A percentile compares a stretch with the other conserved stretches of the same genome.
Conservation (phyloP, 1,140 invertebrate genomes). For the Drosophila triauraria region DNA sequence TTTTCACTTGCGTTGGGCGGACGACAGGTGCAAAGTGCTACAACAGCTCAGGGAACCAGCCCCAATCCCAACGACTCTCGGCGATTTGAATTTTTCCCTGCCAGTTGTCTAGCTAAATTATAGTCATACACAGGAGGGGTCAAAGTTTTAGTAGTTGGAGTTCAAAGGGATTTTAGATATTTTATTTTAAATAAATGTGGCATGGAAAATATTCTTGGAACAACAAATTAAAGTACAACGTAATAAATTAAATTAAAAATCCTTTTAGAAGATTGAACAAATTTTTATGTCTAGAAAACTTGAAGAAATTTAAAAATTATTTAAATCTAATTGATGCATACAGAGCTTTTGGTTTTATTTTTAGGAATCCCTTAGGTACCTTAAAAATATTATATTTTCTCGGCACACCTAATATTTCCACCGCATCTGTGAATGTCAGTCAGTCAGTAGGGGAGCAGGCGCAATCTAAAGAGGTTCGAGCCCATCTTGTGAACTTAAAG, state of each 20-base stretch:
- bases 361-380: neutral
- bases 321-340: too few species aligned
- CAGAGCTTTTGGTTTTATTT: too few species aligned
- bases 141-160: neutral
- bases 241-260: neutral
- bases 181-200: neutral
- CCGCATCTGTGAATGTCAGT: conserved; percentile 1
- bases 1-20: conserved; percentile 78
- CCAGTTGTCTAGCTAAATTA: conserved; percentile 62
- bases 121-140: conserved; percentile 27
- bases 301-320: too few species aligned
- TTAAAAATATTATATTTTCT: neutral
- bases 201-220: neutral
- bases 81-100: conserved; percentile 79
- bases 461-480: conserved; percentile 6
- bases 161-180: too few species aligned
- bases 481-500: conserved; percentile 15
- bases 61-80: conserved; percentile 24
- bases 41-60: conserved; percentile 61
- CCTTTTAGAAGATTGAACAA: neutral
- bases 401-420: neutral
- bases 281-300: too few species aligned
- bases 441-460: conserved; percentile 11
- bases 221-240: neutral
- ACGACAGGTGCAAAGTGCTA: conserved; percentile 81